Evolutionary conservation across 2,113 vertebrate species (phyloP), one percentile per base, ranked within the genome.

Genomic region (Illadopsis cleaveri): DNA sequence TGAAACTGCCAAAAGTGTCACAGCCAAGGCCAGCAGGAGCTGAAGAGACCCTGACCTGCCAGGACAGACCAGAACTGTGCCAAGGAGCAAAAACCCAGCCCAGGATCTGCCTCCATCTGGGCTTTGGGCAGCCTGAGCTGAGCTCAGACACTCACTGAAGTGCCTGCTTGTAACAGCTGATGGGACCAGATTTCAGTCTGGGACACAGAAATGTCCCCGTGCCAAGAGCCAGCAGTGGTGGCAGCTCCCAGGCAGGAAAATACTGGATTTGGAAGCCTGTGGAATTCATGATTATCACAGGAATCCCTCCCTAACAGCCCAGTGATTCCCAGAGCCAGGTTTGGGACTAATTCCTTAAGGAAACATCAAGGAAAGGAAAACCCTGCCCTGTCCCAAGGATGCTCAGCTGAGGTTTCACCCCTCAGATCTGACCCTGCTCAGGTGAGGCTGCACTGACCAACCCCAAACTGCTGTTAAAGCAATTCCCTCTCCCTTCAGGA

Each of bases 321-420:
- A 11, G 12, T 48, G 22, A 50, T 5, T 5, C 38, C 47, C 48
- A 56, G 16, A 58, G 27, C 20, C 70, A 64, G 18, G 5, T 6
- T 37, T 60, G 19, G 50, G 38, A 10, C 1, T 4, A 12, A 48
- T 7, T 75, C 35, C 86, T 47, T 4, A 2, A 27, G 44, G 82
- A 45, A 65, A 14, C 35, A 31, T 3, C 48, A 23, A 62, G 15
- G 47, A 20, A 42, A 24, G 44, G 54, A 20, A 17, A 40, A 30
- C 5, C 54, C 24, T 5, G 4, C 17, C 20, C 38, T 0, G 3
- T 4, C 17, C 51, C 1, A 1, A 24, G 58, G 54, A 35, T 6
- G 25, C 42, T n/a, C 42, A 9, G n/a, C 0, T 48, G 51, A 15
- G 38, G 28, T n/a, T 28, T 54, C 35, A 28, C n/a, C 11, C 0